Conservation (phyloP, 2,113 vertebrate genomes). For the Nansenia antarctica region DNA sequence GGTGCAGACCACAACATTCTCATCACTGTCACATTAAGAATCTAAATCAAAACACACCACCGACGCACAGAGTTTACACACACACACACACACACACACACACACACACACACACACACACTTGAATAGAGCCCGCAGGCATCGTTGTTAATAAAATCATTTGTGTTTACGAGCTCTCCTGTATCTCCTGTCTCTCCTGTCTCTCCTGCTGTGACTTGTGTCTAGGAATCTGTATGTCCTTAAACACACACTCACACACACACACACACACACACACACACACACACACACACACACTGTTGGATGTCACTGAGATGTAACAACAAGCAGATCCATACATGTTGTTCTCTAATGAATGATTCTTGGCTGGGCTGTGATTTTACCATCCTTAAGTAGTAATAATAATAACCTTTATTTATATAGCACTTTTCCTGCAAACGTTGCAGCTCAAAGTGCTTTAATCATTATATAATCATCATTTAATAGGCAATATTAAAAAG, state of each 20-base stretch:
- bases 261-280: too few species aligned
- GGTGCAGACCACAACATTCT: too few species aligned
- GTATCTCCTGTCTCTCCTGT: slow-evolving; percentile 10
- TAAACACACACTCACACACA: neutral
- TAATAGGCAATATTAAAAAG: too few species aligned
- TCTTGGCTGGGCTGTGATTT: too few species aligned
- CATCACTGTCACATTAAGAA: too few species aligned
- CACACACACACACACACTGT: neutral
- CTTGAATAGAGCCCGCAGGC: slow-evolving; percentile 8
- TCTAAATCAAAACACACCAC: too few species aligned
- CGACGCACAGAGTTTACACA: too few species aligned
- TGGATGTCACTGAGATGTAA: neutral
- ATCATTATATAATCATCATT: too few species aligned
- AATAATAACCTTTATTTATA: too few species aligned
- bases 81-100: neutral
- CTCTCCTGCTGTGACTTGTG: slow-evolving; percentile 55
- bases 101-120: neutral
- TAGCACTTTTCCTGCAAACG: too few species aligned
- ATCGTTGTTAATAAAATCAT: slow-evolving; percentile 50
- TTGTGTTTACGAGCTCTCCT: slow-evolving; percentile 30
- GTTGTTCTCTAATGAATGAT: neutral
- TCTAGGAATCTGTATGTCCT: slow-evolving; percentile 44
- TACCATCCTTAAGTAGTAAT: too few species aligned
- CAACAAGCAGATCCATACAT: neutral
- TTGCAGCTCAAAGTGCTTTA: too few species aligned